A percentile compares a stretch with the other conserved stretches of the same genome.
Evolutionary conservation across 2,113 vertebrate species (phyloP).

Genomic region (Desmodus rotundus): DNA sequence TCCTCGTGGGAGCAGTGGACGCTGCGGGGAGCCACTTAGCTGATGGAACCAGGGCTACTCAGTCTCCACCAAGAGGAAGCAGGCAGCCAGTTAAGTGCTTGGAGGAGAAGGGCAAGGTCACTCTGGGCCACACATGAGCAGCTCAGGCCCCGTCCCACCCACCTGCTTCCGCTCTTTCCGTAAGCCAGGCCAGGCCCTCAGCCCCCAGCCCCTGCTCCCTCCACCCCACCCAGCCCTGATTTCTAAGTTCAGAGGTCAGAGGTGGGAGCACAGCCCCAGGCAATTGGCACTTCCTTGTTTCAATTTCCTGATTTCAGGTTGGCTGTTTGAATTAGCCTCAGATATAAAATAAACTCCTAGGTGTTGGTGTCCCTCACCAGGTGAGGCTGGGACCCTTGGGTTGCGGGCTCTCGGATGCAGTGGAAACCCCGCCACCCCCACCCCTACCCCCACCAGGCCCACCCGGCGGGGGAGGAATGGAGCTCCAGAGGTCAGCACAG

Average conservation of each 20-base stretch:
- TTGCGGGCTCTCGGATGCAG: rapidly evolving
- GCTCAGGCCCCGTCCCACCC: not conserved
- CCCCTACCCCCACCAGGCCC: not conserved
- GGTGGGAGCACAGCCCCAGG: not conserved
- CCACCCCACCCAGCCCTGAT: not conserved
- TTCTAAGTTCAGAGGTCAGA: not conserved
- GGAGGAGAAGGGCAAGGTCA: not conserved
- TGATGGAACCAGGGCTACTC: not conserved
- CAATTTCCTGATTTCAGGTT: not conserved
- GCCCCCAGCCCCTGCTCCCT: not conserved
- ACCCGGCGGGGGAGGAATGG: not conserved
- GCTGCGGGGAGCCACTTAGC: not conserved
- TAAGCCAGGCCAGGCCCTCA: not conserved
- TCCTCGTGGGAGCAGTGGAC: not conserved
- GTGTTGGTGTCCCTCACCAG: not conserved
- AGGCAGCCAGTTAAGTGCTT: not conserved
- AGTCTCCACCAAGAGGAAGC: not conserved
- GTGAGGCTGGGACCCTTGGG: not conserved
- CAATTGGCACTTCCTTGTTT: rapidly evolving
- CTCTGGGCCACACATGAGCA: not conserved
- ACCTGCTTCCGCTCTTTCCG: too few species aligned
- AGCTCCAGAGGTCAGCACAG: not conserved
- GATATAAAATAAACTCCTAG: not conserved
- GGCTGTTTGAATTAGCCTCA: not conserved
- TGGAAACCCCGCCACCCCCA: not conserved